Percentiles rank a stretch among this genome's conserved stretches.
Conservation (phyloP, 2,888 invertebrate species). For the Argyresthia goedartella region DNA sequence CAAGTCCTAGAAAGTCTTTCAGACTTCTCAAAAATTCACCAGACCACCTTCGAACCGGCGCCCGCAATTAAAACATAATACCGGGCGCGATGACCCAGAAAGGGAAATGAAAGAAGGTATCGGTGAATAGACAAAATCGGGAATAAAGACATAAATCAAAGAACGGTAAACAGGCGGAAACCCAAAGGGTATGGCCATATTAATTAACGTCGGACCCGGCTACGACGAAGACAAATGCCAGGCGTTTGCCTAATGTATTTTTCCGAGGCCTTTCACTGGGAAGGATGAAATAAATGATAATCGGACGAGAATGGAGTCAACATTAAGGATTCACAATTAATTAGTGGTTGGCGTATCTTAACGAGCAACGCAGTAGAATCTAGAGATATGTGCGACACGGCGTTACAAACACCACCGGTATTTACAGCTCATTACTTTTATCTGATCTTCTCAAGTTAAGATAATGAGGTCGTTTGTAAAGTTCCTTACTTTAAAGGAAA, state of each 20-base stretch:
- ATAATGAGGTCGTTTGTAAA: no score
- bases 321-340: conserved; percentile 58
- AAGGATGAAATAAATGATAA: conserved; percentile 65
- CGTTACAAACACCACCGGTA: no score
- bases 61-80: no score
- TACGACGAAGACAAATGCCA: conserved; percentile 66
- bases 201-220: conserved; percentile 59
- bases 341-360: conserved; percentile 22
- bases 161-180: conserved; percentile 44
- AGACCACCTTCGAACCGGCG: no score
- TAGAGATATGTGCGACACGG: background rate
- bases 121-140: conserved; percentile 25
- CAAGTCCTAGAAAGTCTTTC: no score
- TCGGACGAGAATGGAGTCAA: conserved; percentile 67
- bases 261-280: conserved; percentile 42
- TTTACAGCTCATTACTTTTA: no score
- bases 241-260: conserved; percentile 59
- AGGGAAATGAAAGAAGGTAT: background rate
- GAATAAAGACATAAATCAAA: conserved; percentile 50
- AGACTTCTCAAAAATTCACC: no score
- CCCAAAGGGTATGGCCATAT: conserved; percentile 66
- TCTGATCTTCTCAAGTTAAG: no score
- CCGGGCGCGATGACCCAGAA: no score
- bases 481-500: no score
- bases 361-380: background rate